Evolutionary conservation across 2,888 invertebrate genomes (phyloP), one percentile per base, ranked within the genome.

Genomic region (Caenorhabditis wallacei): DNA sequence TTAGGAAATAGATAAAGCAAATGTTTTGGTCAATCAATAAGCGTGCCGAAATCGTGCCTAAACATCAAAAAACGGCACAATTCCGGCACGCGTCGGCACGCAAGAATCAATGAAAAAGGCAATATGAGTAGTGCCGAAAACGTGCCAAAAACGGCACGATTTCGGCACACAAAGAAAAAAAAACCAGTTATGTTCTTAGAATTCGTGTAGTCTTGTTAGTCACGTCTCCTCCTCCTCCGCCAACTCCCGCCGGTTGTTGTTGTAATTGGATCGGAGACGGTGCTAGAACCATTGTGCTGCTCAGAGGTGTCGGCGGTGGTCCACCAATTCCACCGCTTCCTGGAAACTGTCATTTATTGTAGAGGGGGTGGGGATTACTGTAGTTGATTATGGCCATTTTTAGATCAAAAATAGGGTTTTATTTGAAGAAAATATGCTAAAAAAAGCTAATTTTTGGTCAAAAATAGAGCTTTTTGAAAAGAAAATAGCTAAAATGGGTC

Each of bases 281-380:
- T 53, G 66, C 83, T 61, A 81, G 69, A 51, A 83, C 70, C 64
- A 84, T 76, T 22, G 81, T 76, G 4, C 79, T 72, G 20, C 84
- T 63, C 56, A 84, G 80, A 64, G 84, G 78, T 10, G 84, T 81
- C 64, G 84, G 85, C 16, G 84, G 83, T 7, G 83, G 83, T 5
- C 78, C 83, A 13, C 84, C 86, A 40, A 76, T 69, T 2, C 80
- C 84, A 56, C 84, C 79, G 30, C 78, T 83, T 26, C 72, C 80
- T 83, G 71, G 18, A 72, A 78, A 53, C 37, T 18, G 46, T 53
- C 13, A 68, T 35, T n/a, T 54, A 43, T 4, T 4, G 46, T 3
- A 40, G 16, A 40, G 3, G 46, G 46, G 46, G 18, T n/a, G n/a
- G n/a, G n/a, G n/a, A n/a, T n/a, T n/a, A 18, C 35, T 35, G 35